Conservation (phyloP, 2,113 vertebrate genomes). For the Hoplias malabaricus region DNA sequence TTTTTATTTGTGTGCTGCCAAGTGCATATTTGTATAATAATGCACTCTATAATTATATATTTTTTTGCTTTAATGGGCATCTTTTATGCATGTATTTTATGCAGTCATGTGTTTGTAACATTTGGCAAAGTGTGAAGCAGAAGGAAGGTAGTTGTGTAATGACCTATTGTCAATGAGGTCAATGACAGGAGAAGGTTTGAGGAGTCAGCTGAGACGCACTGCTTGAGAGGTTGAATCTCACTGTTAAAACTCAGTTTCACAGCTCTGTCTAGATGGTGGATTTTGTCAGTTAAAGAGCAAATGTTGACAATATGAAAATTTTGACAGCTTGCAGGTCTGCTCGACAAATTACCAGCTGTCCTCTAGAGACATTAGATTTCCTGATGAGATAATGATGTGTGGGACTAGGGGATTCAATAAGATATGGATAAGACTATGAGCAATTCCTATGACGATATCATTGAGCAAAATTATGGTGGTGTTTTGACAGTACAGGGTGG, state of each 20-base stretch:
- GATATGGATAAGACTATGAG: neutral
- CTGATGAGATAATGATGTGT: neutral
- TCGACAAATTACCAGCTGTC: neutral
- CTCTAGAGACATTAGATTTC: neutral
- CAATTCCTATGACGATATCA: neutral
- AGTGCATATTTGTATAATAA: neutral
- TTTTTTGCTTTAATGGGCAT: neutral
- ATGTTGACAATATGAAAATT: neutral
- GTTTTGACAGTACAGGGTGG: no score
- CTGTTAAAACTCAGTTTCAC: neutral
- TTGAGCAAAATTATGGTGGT: neutral
- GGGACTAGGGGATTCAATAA: neutral
- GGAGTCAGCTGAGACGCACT: slow-evolving; percentile 44
- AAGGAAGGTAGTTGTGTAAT: neutral
- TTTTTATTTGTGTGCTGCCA: neutral
- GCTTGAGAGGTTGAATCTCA: slow-evolving; percentile 22
- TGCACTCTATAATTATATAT: neutral
- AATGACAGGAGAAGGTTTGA: slow-evolving; percentile 50
- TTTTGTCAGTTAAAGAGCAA: slow-evolving; percentile 6
- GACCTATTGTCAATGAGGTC: slow-evolving; percentile 52
- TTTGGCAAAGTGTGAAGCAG: neutral
- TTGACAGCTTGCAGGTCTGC: neutral
- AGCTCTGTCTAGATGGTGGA: neutral
- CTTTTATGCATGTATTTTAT: neutral
- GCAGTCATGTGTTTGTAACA: neutral